These are phyloP conservation scores for Etia nguti DNA, from an alignment of 2,113 vertebrate genomes.

Conservation along the genomic window DNA sequence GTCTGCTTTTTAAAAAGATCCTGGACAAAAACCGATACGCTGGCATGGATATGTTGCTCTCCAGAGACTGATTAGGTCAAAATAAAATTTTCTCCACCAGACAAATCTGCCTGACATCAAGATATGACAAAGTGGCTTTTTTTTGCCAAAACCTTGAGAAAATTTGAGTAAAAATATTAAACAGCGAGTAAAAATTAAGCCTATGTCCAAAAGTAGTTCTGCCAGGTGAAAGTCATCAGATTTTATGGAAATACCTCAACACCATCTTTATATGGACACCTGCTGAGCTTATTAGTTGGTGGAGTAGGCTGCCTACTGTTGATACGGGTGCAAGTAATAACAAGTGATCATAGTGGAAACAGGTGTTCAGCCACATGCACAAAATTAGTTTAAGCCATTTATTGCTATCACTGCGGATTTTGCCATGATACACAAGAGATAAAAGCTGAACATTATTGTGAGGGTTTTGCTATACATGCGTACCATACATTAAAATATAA, in stretches of 20 bases:
- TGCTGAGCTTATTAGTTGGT: not conserved
- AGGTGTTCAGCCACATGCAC: not conserved
- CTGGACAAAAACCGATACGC: fast-evolving
- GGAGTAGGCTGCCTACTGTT: not conserved
- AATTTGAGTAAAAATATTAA: not conserved
- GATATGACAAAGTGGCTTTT: not conserved
- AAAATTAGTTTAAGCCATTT: not conserved
- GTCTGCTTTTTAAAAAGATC: not conserved
- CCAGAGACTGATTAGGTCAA: not conserved
- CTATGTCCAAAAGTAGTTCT: not conserved
- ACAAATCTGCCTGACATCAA: not conserved
- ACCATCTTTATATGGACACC: not conserved
- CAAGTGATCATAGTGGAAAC: not conserved
- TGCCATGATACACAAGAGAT: not conserved
- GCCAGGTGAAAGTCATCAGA: not conserved
- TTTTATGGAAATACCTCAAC: not conserved
- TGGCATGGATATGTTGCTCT: not conserved
- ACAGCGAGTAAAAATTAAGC: not conserved
- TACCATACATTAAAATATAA: not conserved
- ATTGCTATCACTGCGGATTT: not conserved
- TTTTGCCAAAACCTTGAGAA: not conserved
- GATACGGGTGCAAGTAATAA: not conserved
- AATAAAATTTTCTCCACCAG: not conserved
- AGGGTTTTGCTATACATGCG: not conserved
- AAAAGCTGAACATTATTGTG: not conserved